Percentiles rank a stretch among this genome's conserved stretches.
phyloP scores from a whole-genome alignment of 2,113 vertebrate species.

The Beaufortia kweichowensis region DNA sequence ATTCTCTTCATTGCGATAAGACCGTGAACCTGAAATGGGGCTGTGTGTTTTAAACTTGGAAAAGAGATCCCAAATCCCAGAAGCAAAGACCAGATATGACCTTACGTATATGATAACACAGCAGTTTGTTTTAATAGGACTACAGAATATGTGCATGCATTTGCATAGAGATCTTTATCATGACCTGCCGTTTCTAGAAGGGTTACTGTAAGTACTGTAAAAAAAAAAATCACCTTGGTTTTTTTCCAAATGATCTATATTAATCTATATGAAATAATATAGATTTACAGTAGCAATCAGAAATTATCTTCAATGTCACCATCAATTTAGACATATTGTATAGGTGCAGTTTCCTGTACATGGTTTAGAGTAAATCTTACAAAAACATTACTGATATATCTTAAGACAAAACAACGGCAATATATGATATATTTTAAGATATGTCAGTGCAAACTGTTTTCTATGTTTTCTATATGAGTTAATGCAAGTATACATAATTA shows the following conservation, averaged over 20 bases:
- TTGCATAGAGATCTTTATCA: not conserved
- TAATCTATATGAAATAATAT: too few species aligned
- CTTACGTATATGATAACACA: conserved; percentile 14
- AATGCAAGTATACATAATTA: too few species aligned
- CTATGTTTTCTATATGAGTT: too few species aligned
- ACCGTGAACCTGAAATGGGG: not conserved
- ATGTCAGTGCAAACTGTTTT: too few species aligned
- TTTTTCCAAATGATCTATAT: too few species aligned
- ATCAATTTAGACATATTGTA: too few species aligned
- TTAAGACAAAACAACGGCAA: too few species aligned
- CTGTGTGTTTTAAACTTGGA: not conserved
- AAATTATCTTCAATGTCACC: not conserved
- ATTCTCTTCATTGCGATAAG: not conserved
- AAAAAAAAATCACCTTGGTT: too few species aligned
- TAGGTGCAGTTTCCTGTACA: too few species aligned
- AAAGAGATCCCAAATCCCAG: not conserved
- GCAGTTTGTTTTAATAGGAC: not conserved
- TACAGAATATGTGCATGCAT: not conserved
- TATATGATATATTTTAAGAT: too few species aligned
- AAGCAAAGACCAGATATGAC: conserved; percentile 24
- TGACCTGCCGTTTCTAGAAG: not conserved
- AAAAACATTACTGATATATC: too few species aligned
- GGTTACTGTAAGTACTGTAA: not conserved
- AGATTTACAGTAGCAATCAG: not conserved
- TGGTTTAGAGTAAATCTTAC: too few species aligned